Evolutionary conservation across 2,888 invertebrate species (phyloP).

Genomic region (Meteorus cinctellus): DNA sequence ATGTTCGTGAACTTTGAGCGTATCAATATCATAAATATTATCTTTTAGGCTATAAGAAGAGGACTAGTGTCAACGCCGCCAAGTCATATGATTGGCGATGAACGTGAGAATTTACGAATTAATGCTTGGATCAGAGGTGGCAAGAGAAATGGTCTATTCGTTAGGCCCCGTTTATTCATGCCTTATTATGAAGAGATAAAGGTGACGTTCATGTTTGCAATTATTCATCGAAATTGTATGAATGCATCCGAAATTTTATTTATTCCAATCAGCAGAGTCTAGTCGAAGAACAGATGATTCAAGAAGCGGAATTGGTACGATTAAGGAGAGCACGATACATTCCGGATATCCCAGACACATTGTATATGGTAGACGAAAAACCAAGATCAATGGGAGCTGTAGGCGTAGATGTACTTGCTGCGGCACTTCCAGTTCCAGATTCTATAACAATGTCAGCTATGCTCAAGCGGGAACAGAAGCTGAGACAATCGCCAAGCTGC

Average conservation of each 20-base stretch:
- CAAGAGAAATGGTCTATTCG: conserved; percentile 82
- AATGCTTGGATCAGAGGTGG: conserved; percentile 88
- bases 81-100: conserved; percentile 88
- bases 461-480: conserved; percentile 89
- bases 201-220: conserved; percentile 72
- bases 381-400: conserved; percentile 75
- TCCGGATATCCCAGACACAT: conserved; percentile 92
- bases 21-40: conserved; percentile 26
- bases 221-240: conserved; percentile 5
- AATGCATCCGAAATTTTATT: conserved; percentile 13
- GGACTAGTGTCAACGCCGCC: conserved; percentile 88
- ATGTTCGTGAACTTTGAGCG: no score
- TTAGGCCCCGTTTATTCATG: conserved; percentile 92
- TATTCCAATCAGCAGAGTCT: conserved; percentile 75
- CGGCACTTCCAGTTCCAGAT: conserved; percentile 84
- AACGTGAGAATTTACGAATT: conserved; percentile 78
- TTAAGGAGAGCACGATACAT: conserved; percentile 83
- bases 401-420: conserved; percentile 79
- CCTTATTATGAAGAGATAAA: conserved; percentile 97
- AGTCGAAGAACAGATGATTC: conserved; percentile 88
- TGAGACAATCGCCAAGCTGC: conserved; percentile 86
- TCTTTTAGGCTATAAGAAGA: conserved; percentile 76
- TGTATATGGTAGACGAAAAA: conserved; percentile 88
- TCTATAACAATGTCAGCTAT: conserved; percentile 84
- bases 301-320: conserved; percentile 83